Conservation (phyloP, 2,113 vertebrate species). For the Zeus faber region DNA sequence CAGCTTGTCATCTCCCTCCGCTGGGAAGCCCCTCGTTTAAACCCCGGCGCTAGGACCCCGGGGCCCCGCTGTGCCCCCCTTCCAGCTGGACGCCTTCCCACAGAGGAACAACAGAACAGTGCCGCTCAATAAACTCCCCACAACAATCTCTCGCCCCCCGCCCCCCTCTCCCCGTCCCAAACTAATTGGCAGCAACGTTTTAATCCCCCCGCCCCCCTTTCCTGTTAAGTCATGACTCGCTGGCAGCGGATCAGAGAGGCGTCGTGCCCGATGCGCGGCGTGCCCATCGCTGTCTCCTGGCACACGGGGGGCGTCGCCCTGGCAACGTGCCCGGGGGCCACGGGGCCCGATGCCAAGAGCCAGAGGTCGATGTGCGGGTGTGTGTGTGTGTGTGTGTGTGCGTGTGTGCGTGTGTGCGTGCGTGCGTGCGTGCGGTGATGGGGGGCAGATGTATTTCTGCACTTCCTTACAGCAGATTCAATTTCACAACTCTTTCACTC, state of each 20-base stretch:
- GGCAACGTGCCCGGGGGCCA: slow-evolving; percentile 77
- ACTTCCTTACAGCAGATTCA: slow-evolving; percentile 71
- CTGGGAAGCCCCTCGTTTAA: slow-evolving; percentile 42
- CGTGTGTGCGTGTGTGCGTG: slow-evolving; percentile 2
- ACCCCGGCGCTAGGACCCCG: slow-evolving; percentile 30
- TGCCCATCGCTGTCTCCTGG: slow-evolving; percentile 82
- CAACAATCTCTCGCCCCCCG: slow-evolving; percentile 32
- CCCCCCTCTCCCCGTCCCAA: slow-evolving; percentile 58
- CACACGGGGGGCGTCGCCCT: slow-evolving; percentile 77
- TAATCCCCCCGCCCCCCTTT: slow-evolving; percentile 57
- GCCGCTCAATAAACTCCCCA: slow-evolving; percentile 37
- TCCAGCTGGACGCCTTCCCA: slow-evolving; percentile 59
- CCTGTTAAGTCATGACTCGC: slow-evolving; percentile 92
- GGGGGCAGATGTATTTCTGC: slow-evolving; percentile 34
- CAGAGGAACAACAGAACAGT: slow-evolving; percentile 35
- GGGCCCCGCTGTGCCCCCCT: slow-evolving; percentile 16
- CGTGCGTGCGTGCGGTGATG: background rate
- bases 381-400: slow-evolving; percentile 43
- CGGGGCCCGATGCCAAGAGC: slow-evolving; percentile 73
- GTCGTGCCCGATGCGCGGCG: slow-evolving; percentile 57
- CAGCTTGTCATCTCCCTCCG: slow-evolving; percentile 46
- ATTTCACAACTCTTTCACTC: slow-evolving; percentile 45
- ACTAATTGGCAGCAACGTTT: slow-evolving; percentile 69
- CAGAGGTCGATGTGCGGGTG: slow-evolving; percentile 76
- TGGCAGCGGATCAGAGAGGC: slow-evolving; percentile 86